phyloP scores from a whole-genome alignment of 2,113 vertebrate genomes.

The Poeciliopsis prolifica region DNA sequence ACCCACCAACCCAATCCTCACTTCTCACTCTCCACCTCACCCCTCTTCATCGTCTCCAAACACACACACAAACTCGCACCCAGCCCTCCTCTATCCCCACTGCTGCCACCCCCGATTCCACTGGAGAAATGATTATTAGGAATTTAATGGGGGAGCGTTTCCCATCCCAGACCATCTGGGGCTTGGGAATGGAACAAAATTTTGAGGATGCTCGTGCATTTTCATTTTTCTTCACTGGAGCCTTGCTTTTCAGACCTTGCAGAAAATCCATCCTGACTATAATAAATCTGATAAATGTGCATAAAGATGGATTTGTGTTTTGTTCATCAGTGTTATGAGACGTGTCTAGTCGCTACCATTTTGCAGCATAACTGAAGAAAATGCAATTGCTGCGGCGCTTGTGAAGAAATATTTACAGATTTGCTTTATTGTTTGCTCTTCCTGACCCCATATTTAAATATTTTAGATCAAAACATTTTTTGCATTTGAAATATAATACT shows the following conservation, averaged over 20 bases:
- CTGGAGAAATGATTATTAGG: constrained; percentile 99
- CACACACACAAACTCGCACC: constrained; percentile 56
- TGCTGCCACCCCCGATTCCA: constrained; percentile 88
- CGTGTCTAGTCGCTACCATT: constrained; percentile 32
- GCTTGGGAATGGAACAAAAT: constrained; percentile 91
- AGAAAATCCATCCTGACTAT: constrained; percentile 35
- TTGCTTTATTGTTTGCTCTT: not conserved
- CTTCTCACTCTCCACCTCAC: constrained; percentile 81
- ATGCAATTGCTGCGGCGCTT: not conserved
- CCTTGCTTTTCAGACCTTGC: constrained; percentile 53
- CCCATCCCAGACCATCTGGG: constrained; percentile 97
- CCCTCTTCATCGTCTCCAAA: constrained; percentile 72
- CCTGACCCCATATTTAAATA: not conserved
- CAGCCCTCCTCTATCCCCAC: constrained; percentile 75
- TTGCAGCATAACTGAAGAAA: constrained; percentile 37
- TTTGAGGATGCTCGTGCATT: constrained; percentile 86
- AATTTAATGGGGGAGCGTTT: constrained; percentile 99
- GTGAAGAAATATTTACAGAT: not conserved
- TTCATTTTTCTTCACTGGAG: constrained; percentile 66
- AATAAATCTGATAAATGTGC: constrained; percentile 38
- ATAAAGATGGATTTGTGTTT: constrained; percentile 21
- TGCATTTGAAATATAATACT: not conserved
- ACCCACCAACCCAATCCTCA: constrained; percentile 75
- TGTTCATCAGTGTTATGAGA: constrained; percentile 1
- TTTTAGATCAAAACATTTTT: not conserved